Base-by-base conservation (phyloP, 2,113 vertebrate species). In the Sorex fumeus region DNA sequence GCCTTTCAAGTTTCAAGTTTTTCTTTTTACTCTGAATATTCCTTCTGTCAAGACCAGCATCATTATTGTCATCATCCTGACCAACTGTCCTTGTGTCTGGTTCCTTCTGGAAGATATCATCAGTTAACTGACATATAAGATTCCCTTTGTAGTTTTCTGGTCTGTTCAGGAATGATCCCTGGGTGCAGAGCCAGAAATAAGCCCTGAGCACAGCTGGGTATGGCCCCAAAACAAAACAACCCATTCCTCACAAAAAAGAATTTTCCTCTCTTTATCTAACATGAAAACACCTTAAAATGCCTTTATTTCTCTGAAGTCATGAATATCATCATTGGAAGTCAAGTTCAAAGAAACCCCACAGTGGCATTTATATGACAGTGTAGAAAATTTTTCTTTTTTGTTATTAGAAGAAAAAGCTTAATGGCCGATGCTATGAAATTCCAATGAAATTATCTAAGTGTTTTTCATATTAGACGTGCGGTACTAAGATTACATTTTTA, bases 201-300 rank as follows among this genome's bases (percentile, higher is more conserved):
- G 7, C 21, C 21, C 57, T 60, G 57, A 60, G 57, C 21, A 60
- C 57, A 60, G 57, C 57, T 53, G 18, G 18, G 3, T 21, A 6
- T 60, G 18, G 19, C 57, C 13, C 47, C 40, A 3, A 40, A 50
- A 60, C 21, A 23, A 23, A 23, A 60, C 18, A 19, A 60, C 18
- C 19, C 57, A 19, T 8, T 6, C 57, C 19, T 23, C 57, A 60
- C 47, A 50, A 50, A 50, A 50, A 60, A 60, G 67, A 85, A 23
- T 91, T 86, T 84, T 76, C 9, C 83, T 96, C 25, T 88, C 53
- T 92, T 76, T 93, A 93, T 97, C 96, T 97, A 93, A 97, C 78
- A 96, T 50, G 27, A 1, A 83, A 97, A 97, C 12, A 43, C 88
- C 74, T 50, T 74, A 43, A 95, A 92, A 96, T 97, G 94, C 91